Evolutionary conservation across 2,113 vertebrate genomes (phyloP).

Genomic region (Rana temporaria): DNA sequence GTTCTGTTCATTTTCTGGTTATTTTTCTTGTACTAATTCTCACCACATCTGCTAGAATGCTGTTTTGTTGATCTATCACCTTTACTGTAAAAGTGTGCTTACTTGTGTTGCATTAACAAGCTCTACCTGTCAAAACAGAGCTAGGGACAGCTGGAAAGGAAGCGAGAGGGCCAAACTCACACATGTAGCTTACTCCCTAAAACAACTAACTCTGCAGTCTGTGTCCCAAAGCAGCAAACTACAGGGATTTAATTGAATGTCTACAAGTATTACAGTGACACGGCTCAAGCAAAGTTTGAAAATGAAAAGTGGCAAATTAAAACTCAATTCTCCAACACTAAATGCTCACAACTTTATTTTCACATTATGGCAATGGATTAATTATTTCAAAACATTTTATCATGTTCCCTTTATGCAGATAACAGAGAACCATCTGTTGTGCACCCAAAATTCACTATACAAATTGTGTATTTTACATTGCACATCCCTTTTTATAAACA

Average conservation of each 20-base stretch:
- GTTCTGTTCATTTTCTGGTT: neutral
- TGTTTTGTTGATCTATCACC: constrained; percentile 11
- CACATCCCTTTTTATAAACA: constrained; percentile 26
- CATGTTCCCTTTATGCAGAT: constrained; percentile 6
- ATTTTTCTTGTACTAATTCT: constrained; percentile 8
- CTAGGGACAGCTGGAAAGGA: constrained; percentile 6
- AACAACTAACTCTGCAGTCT: neutral
- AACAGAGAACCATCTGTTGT: constrained; percentile 22
- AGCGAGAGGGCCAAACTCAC: neutral
- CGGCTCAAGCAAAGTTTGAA: neutral
- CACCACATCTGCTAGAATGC: constrained; percentile 1
- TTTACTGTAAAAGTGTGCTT: constrained; percentile 17
- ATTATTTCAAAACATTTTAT: neutral
- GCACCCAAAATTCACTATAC: neutral
- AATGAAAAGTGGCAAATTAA: neutral
- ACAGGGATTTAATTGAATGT: neutral
- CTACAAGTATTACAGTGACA: neutral
- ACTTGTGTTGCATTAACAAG: constrained; percentile 25
- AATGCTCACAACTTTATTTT: neutral
- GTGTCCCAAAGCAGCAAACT: neutral
- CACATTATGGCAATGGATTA: neutral
- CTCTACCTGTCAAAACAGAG: constrained; percentile 20
- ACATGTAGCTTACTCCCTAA: constrained; percentile 5
- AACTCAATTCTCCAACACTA: neutral
- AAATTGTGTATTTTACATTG: constrained; percentile 37